These are phyloP conservation scores for Arge pagana DNA, from an alignment of 2,888 invertebrate genomes.

Conservation along the genomic window DNA sequence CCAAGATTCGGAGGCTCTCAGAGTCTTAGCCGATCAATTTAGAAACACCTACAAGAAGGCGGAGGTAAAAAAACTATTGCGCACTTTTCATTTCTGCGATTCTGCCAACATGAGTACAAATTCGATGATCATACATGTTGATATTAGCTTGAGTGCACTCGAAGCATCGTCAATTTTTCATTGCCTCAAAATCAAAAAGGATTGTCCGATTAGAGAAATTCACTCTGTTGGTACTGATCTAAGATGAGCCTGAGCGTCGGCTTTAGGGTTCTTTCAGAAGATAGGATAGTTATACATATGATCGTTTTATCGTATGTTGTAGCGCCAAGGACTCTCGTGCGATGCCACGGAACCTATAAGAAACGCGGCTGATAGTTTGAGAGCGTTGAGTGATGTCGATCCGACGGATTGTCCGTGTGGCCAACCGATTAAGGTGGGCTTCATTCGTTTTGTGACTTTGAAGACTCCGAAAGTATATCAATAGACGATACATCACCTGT, in stretches of 20 bases:
- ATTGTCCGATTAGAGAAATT: too few species aligned
- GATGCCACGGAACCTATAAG: conserved; percentile 8
- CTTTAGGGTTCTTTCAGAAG: too few species aligned
- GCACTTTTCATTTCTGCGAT: not conserved
- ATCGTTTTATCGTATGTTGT: too few species aligned
- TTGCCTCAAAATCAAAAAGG: too few species aligned
- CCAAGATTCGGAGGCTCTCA: conserved; percentile 9
- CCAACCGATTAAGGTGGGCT: conserved; percentile 18
- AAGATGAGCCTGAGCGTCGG: too few species aligned
- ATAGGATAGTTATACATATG: too few species aligned
- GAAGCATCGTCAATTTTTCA: too few species aligned
- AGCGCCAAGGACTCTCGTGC: conserved; percentile 6
- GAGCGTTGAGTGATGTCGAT: conserved; percentile 11
- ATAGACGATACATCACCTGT: too few species aligned
- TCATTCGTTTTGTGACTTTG: not conserved
- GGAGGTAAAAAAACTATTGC: not conserved
- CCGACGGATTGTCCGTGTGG: conserved; percentile 23
- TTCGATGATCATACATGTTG: not conserved
- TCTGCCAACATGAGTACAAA: not conserved
- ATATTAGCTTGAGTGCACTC: not conserved
- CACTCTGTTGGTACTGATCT: too few species aligned
- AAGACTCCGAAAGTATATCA: not conserved
- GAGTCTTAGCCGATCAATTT: conserved; percentile 6
- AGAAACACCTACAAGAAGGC: conserved; percentile 13
- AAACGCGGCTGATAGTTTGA: conserved; percentile 11